phyloP scores from a whole-genome alignment of 1,140 invertebrate species.

The Orussus abietinus region DNA sequence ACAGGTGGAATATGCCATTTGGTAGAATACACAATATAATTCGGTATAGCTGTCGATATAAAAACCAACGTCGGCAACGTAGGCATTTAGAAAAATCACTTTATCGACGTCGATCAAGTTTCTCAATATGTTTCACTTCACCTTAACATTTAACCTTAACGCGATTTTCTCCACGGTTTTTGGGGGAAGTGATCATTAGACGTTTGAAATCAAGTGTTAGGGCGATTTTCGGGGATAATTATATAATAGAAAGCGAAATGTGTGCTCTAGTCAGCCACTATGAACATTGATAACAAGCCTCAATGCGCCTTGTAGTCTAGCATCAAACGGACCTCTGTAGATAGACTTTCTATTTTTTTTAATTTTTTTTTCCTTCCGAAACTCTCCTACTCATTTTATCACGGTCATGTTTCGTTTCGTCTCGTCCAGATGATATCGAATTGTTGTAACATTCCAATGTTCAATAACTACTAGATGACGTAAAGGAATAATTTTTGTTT shows the following conservation, averaged over 20 bases:
- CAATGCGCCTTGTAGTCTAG: constrained; percentile 19
- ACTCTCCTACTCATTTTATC: background rate
- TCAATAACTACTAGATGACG: background rate
- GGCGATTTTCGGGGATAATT: background rate
- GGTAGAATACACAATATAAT: no score
- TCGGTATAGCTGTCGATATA: no score
- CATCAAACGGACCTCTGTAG: constrained; percentile 8
- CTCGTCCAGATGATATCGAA: background rate
- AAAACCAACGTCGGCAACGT: no score
- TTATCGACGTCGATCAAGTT: no score
- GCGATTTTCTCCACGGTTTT: no score
- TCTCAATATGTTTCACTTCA: no score
- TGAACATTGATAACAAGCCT: constrained; percentile 17
- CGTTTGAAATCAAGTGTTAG: background rate
- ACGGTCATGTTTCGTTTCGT: background rate
- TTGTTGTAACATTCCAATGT: background rate
- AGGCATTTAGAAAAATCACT: no score
- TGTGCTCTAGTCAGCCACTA: constrained; percentile 46
- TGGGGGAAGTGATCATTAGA: no score
- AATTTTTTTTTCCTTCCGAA: background rate
- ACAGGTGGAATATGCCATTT: no score
- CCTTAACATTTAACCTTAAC: no score
- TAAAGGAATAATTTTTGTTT: background rate
- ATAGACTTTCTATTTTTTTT: background rate
- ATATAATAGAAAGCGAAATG: constrained; percentile 21